These are phyloP conservation scores for Diploptera punctata DNA, from an alignment of 2,888 invertebrate species.

Conservation along the genomic window DNA sequence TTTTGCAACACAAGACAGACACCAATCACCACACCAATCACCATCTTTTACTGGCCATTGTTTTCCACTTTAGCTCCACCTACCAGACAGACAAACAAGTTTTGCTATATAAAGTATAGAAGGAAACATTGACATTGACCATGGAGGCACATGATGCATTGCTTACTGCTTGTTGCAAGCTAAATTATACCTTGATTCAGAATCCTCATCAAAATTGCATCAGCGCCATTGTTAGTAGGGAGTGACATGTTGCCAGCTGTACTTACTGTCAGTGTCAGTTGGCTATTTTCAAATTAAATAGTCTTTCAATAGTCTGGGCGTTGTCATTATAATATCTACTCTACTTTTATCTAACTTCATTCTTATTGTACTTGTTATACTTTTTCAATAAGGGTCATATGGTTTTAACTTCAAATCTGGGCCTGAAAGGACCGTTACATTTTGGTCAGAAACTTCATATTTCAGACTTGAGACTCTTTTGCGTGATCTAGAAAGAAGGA, in stretches of 20 bases:
- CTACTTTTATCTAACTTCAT: no score
- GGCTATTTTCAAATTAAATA: no score
- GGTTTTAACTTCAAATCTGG: no score
- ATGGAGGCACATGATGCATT: conserved; percentile 31
- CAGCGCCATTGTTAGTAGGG: conserved; percentile 6
- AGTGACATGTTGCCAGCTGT: neutral
- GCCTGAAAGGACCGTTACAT: no score
- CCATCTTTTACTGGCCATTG: conserved; percentile 24
- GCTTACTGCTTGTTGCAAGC: neutral
- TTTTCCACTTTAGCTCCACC: conserved; percentile 16
- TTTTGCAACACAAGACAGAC: neutral
- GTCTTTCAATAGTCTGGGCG: no score
- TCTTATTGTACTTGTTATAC: no score
- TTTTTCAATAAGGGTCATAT: no score
- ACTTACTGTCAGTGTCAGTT: no score
- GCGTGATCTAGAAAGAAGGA: no score
- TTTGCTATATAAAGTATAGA: conserved; percentile 13
- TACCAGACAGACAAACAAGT: conserved; percentile 19
- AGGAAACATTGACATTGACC: conserved; percentile 35
- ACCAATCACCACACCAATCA: conserved; percentile 20
- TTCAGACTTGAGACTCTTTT: no score
- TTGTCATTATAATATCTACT: no score
- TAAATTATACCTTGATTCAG: conserved; percentile 22
- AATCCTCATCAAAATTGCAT: conserved; percentile 1
- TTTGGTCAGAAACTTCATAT: no score